Conservation (phyloP, 2,113 vertebrate species). For the Istiophorus platypterus region DNA sequence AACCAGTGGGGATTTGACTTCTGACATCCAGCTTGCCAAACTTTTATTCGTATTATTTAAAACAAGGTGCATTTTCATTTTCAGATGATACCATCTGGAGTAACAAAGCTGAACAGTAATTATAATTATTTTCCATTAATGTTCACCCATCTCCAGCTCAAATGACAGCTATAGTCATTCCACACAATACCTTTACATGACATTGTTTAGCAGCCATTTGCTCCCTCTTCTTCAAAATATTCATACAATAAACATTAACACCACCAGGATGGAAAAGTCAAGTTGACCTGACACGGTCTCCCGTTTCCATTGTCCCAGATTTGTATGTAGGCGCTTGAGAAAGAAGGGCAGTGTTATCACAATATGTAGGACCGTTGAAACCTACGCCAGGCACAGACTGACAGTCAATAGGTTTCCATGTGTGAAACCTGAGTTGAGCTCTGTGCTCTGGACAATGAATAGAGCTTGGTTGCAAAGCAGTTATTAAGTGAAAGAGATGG, state of each 20-base stretch:
- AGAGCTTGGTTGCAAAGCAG: slow-evolving; percentile 38
- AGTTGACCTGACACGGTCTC: slow-evolving; percentile 31
- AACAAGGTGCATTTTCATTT: too few species aligned
- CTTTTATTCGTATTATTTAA: too few species aligned
- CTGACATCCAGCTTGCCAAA: too few species aligned
- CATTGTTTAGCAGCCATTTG: background rate
- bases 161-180: background rate
- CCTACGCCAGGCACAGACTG: background rate
- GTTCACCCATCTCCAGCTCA: background rate
- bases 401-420: background rate
- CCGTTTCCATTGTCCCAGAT: slow-evolving; percentile 52
- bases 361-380: slow-evolving; percentile 2
- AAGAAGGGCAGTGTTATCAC: background rate
- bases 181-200: background rate
- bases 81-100: too few species aligned
- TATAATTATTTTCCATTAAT: too few species aligned
- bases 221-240: background rate
- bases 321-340: background rate
- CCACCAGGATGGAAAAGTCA: slow-evolving; percentile 32
- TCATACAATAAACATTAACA: slow-evolving; percentile 32
- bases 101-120: background rate
- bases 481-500: slow-evolving; percentile 12
- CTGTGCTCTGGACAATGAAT: slow-evolving; percentile 31
- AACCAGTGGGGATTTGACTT: too few species aligned
- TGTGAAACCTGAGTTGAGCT: slow-evolving; percentile 48